These are phyloP conservation scores for Aradus depressus DNA, from an alignment of 2,888 invertebrate genomes.

Conservation along the genomic window DNA sequence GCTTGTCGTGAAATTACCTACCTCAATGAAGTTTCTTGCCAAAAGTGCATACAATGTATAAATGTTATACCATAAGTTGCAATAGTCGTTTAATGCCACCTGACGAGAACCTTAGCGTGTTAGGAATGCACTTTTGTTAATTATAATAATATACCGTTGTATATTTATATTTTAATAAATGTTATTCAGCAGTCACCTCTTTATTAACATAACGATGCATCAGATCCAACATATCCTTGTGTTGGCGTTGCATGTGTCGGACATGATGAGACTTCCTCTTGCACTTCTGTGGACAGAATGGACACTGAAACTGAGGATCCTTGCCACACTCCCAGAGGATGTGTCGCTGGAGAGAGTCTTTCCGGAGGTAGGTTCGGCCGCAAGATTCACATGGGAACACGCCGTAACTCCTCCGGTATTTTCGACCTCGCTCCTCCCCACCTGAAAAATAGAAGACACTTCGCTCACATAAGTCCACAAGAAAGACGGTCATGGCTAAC, in stretches of 20 bases:
- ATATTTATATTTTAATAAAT: no score
- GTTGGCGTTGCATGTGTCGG: slow-evolving; percentile 44
- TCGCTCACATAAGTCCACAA: slow-evolving; percentile 14
- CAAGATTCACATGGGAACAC: slow-evolving; percentile 32
- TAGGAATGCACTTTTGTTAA: no score
- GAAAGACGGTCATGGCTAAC: slow-evolving; percentile 7
- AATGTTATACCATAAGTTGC: no score
- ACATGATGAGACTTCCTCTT: slow-evolving; percentile 42
- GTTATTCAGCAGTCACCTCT: slow-evolving; percentile 14
- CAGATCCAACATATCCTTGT: slow-evolving; percentile 40
- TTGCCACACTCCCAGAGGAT: slow-evolving; percentile 42
- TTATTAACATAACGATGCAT: slow-evolving; percentile 16
- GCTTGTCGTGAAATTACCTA: no score
- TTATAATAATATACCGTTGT: no score
- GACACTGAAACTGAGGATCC: slow-evolving; percentile 42
- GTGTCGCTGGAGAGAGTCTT: slow-evolving; percentile 34
- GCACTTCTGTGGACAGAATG: slow-evolving; percentile 40
- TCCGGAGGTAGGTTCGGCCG: slow-evolving; percentile 32
- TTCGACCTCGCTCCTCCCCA: slow-evolving; percentile 7
- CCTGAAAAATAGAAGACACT: slow-evolving; percentile 17
- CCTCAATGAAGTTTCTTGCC: no score
- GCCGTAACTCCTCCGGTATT: slow-evolving; percentile 26
- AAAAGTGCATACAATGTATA: no score
- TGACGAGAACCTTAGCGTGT: no score
- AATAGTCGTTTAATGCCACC: no score